phyloP scores from a whole-genome alignment of 2,888 invertebrate species.

The Tetramorium bicarinatum region DNA sequence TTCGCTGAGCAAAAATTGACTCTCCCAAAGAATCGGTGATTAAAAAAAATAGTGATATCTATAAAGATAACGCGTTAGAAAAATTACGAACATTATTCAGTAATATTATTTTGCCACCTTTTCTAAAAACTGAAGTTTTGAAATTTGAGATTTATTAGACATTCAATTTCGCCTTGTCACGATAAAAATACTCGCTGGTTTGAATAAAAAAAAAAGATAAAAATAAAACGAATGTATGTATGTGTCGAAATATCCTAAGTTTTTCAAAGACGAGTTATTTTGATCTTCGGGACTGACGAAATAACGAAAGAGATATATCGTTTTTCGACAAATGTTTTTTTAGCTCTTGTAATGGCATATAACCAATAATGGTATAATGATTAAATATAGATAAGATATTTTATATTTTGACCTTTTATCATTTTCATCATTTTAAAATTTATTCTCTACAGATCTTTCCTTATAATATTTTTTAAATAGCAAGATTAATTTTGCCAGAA shows the following conservation, averaged over 20 bases:
- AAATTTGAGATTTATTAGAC: neutral
- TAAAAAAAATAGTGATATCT: neutral
- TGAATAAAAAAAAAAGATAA: neutral
- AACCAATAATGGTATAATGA: neutral
- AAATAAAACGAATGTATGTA: neutral
- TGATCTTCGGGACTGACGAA: slow-evolving; percentile 41
- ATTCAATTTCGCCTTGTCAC: neutral
- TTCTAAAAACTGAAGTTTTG: neutral
- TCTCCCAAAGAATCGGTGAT: neutral
- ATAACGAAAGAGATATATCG: slow-evolving; percentile 45
- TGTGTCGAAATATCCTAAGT: neutral
- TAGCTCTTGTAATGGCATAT: neutral
- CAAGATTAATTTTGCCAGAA: neutral
- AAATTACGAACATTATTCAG: neutral
- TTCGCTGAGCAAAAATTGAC: neutral
- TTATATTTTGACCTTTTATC: neutral
- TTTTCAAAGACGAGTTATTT: slow-evolving; percentile 62
- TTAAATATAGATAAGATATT: slow-evolving; percentile 12
- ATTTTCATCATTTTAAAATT: slow-evolving; percentile 3
- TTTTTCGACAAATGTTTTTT: neutral
- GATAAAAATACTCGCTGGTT: slow-evolving; percentile 10
- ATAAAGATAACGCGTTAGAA: neutral
- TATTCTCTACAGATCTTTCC: neutral
- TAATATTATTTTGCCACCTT: neutral
- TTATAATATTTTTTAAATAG: neutral